Percentiles rank a stretch among this genome's conserved stretches.
Evolutionary conservation across 2,113 vertebrate species (phyloP).

Genomic region (Gopherus flavomarginatus): DNA sequence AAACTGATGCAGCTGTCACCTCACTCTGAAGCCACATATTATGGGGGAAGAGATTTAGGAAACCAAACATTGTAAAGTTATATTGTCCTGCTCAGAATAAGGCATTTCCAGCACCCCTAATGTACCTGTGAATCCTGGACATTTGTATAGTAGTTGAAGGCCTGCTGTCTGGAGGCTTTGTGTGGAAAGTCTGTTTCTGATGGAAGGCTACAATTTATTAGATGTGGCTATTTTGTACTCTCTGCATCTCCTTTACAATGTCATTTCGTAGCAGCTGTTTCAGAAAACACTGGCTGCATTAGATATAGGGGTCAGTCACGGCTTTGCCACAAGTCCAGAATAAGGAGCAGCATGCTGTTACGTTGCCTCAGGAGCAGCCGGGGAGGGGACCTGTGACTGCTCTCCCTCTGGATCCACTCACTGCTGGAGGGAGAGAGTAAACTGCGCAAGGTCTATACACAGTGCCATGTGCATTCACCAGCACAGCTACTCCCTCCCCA

Average conservation of each 20-base stretch:
- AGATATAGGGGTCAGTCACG: no score
- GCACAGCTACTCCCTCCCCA: no score
- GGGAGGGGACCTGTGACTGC: not conserved
- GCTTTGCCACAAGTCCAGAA: not conserved
- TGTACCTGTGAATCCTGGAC: slow-evolving; percentile 24
- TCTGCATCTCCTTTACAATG: not conserved
- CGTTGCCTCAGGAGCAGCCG: not conserved
- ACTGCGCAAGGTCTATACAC: no score
- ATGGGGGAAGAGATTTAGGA: not conserved
- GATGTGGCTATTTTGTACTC: not conserved
- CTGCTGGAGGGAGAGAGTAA: not conserved
- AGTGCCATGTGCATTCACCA: no score
- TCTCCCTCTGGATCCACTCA: not conserved
- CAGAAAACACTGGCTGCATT: not conserved
- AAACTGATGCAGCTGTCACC: not conserved
- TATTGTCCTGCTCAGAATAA: not conserved
- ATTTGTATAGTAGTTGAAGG: not conserved
- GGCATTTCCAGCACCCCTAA: slow-evolving; percentile 8
- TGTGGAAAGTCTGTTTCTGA: not conserved
- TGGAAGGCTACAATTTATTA: not conserved
- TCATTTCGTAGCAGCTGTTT: not conserved
- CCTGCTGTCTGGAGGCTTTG: slow-evolving; percentile 20
- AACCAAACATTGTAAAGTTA: not conserved
- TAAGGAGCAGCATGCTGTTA: not conserved
- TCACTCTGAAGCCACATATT: not conserved